phyloP scores from a whole-genome alignment of 2,797 vertebrate genomes.

The Champsocephalus gunnari region DNA sequence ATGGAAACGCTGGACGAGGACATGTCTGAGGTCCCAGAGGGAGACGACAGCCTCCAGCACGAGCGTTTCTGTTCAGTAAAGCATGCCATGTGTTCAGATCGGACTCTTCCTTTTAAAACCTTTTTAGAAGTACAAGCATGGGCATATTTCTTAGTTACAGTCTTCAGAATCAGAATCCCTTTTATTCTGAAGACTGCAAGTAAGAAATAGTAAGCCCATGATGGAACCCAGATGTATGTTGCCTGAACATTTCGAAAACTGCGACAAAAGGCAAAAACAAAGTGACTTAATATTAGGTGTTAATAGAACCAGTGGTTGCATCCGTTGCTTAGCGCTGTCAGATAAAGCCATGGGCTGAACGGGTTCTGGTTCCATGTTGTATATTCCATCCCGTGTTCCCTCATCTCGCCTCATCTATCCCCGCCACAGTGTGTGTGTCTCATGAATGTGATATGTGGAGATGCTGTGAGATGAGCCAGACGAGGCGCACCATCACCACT shows the following conservation, averaged over 20 bases:
- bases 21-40: background rate
- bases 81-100: background rate
- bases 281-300: background rate
- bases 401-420: slow-evolving; percentile 14
- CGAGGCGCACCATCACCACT: background rate
- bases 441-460: slow-evolving; percentile 35
- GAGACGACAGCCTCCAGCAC: background rate
- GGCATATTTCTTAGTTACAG: background rate
- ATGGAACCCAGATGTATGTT: slow-evolving; percentile 6
- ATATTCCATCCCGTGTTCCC: slow-evolving; percentile 6
- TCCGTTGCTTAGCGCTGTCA: slow-evolving; percentile 6
- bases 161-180: too few relatives aligned
- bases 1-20: background rate
- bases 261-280: background rate
- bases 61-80: background rate
- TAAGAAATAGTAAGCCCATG: too few relatives aligned
- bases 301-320: slow-evolving; percentile 13
- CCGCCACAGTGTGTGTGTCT: slow-evolving; percentile 5
- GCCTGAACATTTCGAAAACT: background rate
- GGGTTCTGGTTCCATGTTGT: slow-evolving; percentile 4
- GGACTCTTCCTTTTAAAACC: background rate
- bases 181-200: too few relatives aligned
- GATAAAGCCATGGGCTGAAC: slow-evolving; percentile 15
- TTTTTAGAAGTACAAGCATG: background rate
- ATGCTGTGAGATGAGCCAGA: background rate